Conservation (phyloP, 2,797 vertebrate species). For the Podarcis siculus region DNA sequence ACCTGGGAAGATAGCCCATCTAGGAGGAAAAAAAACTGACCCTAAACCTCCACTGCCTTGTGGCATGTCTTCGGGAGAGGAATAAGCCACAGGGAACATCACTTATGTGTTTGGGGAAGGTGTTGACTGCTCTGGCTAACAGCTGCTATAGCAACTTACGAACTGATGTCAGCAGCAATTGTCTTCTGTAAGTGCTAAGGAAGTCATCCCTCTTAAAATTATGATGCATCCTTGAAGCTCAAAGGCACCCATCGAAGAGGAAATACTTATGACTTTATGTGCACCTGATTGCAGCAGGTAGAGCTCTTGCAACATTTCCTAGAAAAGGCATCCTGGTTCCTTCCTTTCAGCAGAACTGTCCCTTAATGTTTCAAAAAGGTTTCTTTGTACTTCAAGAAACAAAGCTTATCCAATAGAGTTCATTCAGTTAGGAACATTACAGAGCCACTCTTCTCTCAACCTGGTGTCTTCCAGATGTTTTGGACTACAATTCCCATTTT, state of each 20-base stretch:
- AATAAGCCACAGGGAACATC: not conserved
- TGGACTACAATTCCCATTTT: not conserved
- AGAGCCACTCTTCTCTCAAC: too few relatives aligned
- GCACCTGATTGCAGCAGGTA: not conserved
- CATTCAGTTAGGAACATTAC: not conserved
- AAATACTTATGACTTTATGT: not conserved
- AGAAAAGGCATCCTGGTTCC: not conserved
- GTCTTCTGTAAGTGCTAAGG: not conserved
- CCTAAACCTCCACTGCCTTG: too few relatives aligned
- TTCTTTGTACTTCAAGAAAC: not conserved
- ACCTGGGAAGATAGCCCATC: too few relatives aligned
- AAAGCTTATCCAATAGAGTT: not conserved
- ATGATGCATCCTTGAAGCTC: not conserved
- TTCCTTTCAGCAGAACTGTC: not conserved
- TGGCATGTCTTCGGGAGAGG: too few relatives aligned
- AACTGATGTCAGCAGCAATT: not conserved
- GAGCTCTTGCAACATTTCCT: not conserved
- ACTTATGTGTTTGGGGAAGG: not conserved
- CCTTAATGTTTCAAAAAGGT: too few relatives aligned
- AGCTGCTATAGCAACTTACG: not conserved
- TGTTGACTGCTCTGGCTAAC: not conserved
- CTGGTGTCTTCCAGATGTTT: not conserved
- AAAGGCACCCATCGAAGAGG: constrained; percentile 21
- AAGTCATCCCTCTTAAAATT: not conserved
- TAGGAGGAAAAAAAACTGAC: too few relatives aligned